Evolutionary conservation across 2,888 invertebrate species (phyloP).

Genomic region (Diloba caeruleocephala): DNA sequence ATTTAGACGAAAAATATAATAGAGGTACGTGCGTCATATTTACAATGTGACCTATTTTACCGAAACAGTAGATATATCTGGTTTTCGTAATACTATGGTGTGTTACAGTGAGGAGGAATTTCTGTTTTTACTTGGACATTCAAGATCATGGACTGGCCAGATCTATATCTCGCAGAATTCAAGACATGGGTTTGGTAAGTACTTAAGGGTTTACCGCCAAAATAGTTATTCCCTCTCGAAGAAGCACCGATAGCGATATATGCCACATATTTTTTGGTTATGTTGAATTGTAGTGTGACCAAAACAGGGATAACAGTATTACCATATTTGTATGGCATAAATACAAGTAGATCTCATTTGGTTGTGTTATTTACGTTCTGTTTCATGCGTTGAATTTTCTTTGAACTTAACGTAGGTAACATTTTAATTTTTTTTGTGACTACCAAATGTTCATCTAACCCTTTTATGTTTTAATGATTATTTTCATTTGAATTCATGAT

Average conservation of each 20-base stretch:
- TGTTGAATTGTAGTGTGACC: slow-evolving; percentile 54
- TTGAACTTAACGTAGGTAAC: background rate
- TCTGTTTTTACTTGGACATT: slow-evolving; percentile 93
- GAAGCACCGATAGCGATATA: slow-evolving; percentile 25
- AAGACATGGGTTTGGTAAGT: slow-evolving; percentile 93
- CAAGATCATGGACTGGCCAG: slow-evolving; percentile 91
- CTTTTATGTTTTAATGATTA: background rate
- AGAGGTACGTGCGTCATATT: slow-evolving; percentile 75
- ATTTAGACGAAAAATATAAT: slow-evolving; percentile 84
- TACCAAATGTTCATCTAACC: background rate
- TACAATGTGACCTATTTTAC: slow-evolving; percentile 56
- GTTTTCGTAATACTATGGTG: slow-evolving; percentile 39
- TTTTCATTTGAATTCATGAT: background rate
- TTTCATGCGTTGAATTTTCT: slow-evolving; percentile 36
- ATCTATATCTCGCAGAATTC: slow-evolving; percentile 91
- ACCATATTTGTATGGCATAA: slow-evolving; percentile 25
- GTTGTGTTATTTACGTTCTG: slow-evolving; percentile 69
- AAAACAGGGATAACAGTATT: slow-evolving; percentile 53
- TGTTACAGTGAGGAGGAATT: slow-evolving; percentile 89
- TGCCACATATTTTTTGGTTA: slow-evolving; percentile 67
- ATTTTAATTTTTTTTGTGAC: background rate
- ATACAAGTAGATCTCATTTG: slow-evolving; percentile 56
- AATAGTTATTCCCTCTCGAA: slow-evolving; percentile 44
- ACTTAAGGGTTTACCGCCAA: slow-evolving; percentile 71
- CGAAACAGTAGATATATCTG: slow-evolving; percentile 26